Evolutionary conservation across 2,888 invertebrate genomes (phyloP).

Genomic region (Drosophila neonasuta): DNA sequence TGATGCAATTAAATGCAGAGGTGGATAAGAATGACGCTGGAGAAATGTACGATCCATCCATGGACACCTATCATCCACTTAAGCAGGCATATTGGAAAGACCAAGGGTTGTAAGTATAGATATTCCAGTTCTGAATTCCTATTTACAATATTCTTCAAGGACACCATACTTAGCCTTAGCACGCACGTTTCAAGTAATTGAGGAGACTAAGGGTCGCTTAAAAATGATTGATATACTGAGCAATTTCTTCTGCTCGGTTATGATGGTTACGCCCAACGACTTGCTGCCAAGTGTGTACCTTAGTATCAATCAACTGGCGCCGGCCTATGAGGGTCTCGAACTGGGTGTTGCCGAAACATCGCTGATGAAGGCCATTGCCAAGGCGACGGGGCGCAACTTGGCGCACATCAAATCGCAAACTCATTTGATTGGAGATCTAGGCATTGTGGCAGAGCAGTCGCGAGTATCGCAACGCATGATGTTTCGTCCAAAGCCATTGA

Average conservation of each 20-base stretch:
- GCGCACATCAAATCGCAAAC: constrained; percentile 89
- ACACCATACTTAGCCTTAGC: constrained; percentile 97
- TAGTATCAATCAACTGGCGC: constrained; percentile 97
- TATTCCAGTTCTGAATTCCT: not conserved
- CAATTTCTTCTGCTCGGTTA: constrained; percentile 96
- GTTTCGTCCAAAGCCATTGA: constrained; percentile 91
- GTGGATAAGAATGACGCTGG: constrained; percentile 40
- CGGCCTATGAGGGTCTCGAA: constrained; percentile 96
- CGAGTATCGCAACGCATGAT: constrained; percentile 93
- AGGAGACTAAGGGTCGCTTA: constrained; percentile 91
- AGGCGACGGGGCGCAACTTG: constrained; percentile 92
- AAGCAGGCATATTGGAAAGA: constrained; percentile 91
- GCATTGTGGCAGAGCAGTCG: constrained; percentile 93
- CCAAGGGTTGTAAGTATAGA: constrained; percentile 85
- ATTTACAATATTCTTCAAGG: constrained; percentile 82
- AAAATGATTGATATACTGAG: constrained; percentile 95
- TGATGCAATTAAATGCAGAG: constrained; percentile 30
- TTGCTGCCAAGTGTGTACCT: constrained; percentile 94
- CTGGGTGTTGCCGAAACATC: constrained; percentile 97
- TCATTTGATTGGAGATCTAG: constrained; percentile 90
- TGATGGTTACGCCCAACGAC: constrained; percentile 93
- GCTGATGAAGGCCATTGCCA: constrained; percentile 96
- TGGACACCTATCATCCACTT: constrained; percentile 90
- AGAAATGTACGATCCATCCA: constrained; percentile 87
- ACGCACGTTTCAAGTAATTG: constrained; percentile 94